Evolutionary conservation across 1,140 invertebrate genomes (phyloP).

Genomic region (Gonatopus flavifemur): DNA sequence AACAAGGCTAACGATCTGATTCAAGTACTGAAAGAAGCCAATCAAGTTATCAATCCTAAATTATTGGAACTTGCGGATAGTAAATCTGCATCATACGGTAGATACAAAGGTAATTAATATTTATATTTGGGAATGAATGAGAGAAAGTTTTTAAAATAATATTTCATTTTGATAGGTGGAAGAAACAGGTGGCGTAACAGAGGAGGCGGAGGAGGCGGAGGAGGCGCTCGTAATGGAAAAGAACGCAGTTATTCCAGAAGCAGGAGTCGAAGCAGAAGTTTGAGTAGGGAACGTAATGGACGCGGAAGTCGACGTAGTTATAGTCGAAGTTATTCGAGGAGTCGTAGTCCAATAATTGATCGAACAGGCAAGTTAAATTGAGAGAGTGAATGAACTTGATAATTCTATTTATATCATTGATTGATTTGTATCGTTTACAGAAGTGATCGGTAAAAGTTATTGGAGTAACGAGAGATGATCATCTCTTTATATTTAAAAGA

Average conservation of each 20-base stretch:
- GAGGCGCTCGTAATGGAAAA: slow-evolving; percentile 36
- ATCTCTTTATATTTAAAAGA: slow-evolving; percentile 18
- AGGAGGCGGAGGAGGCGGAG: slow-evolving; percentile 17
- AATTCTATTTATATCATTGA: not conserved
- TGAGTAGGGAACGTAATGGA: slow-evolving; percentile 52
- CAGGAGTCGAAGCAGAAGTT: slow-evolving; percentile 51
- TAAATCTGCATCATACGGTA: slow-evolving; percentile 44
- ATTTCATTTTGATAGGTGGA: slow-evolving; percentile 34
- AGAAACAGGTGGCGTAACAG: slow-evolving; percentile 52
- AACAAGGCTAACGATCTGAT: slow-evolving; percentile 93
- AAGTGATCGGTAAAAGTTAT: slow-evolving; percentile 54
- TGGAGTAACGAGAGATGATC: slow-evolving; percentile 56
- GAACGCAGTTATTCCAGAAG: slow-evolving; percentile 52
- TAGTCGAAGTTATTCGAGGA: slow-evolving; percentile 53
- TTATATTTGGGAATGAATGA: not conserved
- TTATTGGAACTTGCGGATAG: slow-evolving; percentile 66
- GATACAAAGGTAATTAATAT: slow-evolving; percentile 41
- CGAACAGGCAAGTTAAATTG: slow-evolving; percentile 42
- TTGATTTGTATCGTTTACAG: slow-evolving; percentile 35
- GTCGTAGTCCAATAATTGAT: slow-evolving; percentile 49
- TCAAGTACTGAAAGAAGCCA: slow-evolving; percentile 90
- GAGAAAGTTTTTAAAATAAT: not conserved
- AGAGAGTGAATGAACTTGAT: not conserved
- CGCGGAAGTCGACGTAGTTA: slow-evolving; percentile 47
- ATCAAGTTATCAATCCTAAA: slow-evolving; percentile 84